phyloP scores from a whole-genome alignment of 2,888 invertebrate species.

The Agrypnus murinus region DNA sequence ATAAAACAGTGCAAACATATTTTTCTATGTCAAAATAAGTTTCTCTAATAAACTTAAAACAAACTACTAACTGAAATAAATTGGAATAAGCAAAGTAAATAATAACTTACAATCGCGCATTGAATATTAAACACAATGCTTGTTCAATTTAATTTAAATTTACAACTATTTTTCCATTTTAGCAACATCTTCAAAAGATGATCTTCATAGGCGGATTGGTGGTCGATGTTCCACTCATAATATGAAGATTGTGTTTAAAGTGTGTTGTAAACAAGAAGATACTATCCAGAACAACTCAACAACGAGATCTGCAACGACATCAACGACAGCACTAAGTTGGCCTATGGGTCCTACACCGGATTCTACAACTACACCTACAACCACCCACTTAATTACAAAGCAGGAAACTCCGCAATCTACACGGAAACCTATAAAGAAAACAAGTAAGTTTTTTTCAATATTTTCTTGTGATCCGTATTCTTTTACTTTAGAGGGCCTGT shows the following conservation, averaged over 20 bases:
- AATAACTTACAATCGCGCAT: too few species aligned
- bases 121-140: too few species aligned
- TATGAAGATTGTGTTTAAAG: slow-evolving; percentile 96
- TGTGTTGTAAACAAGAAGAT: slow-evolving; percentile 90
- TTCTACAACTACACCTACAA: slow-evolving; percentile 75
- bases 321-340: slow-evolving; percentile 70
- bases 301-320: slow-evolving; percentile 66
- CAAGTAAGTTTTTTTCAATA: slow-evolving; percentile 68
- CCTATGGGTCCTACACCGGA: slow-evolving; percentile 73
- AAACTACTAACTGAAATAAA: too few species aligned
- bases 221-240: slow-evolving; percentile 92
- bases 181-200: slow-evolving; percentile 93
- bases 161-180: slow-evolving; percentile 66
- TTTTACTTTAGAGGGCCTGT: too few species aligned
- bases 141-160: too few species aligned
- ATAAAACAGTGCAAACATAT: too few species aligned
- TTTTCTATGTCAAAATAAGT: too few species aligned
- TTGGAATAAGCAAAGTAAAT: too few species aligned
- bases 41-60: too few species aligned
- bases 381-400: slow-evolving; percentile 72
- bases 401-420: slow-evolving; percentile 62
- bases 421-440: slow-evolving; percentile 79
- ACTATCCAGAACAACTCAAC: slow-evolving; percentile 67
- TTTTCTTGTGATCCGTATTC: slow-evolving; percentile 42
- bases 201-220: slow-evolving; percentile 90